Conservation (phyloP, 1,140 invertebrate genomes). For the Cyclargus thomasi region DNA sequence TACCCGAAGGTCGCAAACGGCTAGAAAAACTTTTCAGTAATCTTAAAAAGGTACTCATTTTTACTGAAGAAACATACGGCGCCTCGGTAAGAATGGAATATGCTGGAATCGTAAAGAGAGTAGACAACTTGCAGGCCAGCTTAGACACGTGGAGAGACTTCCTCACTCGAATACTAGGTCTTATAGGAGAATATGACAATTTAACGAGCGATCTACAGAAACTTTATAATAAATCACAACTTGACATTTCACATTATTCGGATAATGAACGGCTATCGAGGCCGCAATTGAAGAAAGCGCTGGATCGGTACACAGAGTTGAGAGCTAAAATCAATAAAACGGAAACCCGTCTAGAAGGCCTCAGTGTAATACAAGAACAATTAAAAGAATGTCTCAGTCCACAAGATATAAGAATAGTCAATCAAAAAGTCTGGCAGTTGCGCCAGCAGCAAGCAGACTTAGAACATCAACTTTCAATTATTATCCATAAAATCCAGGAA, state of each 20-base stretch:
- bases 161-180: conserved; percentile 77
- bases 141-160: conserved; percentile 89
- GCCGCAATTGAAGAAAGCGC: conserved; percentile 70
- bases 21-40: conserved; percentile 78
- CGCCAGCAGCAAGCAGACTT: conserved; percentile 87
- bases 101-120: conserved; percentile 82
- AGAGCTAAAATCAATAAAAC: conserved; percentile 76
- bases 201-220: conserved; percentile 75
- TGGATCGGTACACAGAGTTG: conserved; percentile 78
- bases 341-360: conserved; percentile 78
- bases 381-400: conserved; percentile 90
- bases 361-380: conserved; percentile 86
- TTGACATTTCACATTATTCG: conserved; percentile 71
- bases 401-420: conserved; percentile 88
- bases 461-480: conserved; percentile 84
- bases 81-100: conserved; percentile 88
- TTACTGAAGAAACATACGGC: conserved; percentile 84
- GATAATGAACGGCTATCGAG: conserved; percentile 61
- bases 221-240: conserved; percentile 77
- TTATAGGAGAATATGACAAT: conserved; percentile 78
- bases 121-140: conserved; percentile 85
- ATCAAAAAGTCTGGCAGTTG: conserved; percentile 84
- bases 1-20: conserved; percentile 81
- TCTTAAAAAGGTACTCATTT: conserved; percentile 81
- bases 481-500: conserved; percentile 85